Base-by-base conservation (phyloP, 2,113 vertebrate species). In the Thamnophis sirtalis region DNA sequence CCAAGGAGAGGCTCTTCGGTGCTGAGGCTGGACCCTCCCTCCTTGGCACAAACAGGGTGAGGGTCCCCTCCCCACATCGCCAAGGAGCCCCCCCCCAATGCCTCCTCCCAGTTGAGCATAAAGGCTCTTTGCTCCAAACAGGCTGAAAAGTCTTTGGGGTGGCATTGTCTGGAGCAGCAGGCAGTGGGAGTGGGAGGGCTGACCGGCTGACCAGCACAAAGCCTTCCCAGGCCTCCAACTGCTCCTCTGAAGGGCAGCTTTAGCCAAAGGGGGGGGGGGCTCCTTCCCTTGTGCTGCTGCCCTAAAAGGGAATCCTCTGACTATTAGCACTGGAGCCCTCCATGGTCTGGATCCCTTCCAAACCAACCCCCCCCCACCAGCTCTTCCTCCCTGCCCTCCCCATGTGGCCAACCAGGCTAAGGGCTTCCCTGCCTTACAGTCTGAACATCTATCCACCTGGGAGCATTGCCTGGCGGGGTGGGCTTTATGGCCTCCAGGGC, bases 121-220 rank as follows among this genome's bases (percentile, higher is more conserved):
- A 94, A 94, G 95, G 92, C 86, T 21, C 15, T 94, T 94, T 90
- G 94, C 95, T 22, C 80, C 80, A 92, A 97, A 96, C 96, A 96
- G 98, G 96, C 96, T 97, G 96, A 98, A 98, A 97, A 97, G 98
- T 98, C 98, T 98, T 98, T 98, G 98, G 93, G 96, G 98, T 98
- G 93, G 97, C 98, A 97, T 99, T 99, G 98, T 98, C 91, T 90
- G 90, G 96, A 99, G 98, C 99, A 99, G 98, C 99, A 99, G 99
- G 99, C 99, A 98, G 98, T 98, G 97, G 95, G 96, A 97, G 98
- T 38, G 90, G 55, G 90, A 63, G 97, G 97, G 97, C 96, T 97
- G 93, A 93, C 93, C 96, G 96, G 4, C 96, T 96, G 96, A 96
- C 95, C 96, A 96, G 93, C 96, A 97, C 94, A 90, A 90, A 95